phyloP scores from a whole-genome alignment of 2,797 vertebrate species.

The Gymnoscopelus microlampas region DNA sequence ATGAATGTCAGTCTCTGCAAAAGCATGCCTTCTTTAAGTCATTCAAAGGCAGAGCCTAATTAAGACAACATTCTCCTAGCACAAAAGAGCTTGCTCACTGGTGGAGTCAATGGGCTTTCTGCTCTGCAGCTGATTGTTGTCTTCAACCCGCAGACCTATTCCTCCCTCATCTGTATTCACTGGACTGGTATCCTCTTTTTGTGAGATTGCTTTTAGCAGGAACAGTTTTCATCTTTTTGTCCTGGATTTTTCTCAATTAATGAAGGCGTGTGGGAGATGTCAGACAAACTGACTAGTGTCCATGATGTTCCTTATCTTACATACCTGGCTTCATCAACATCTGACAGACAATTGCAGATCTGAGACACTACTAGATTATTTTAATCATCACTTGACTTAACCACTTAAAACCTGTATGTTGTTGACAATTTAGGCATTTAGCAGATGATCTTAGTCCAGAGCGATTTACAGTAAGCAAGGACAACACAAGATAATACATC shows the following conservation, averaged over 20 bases:
- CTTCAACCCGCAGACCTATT: slow-evolving; percentile 44
- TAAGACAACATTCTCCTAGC: slow-evolving; percentile 51
- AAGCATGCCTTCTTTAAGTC: slow-evolving; percentile 46
- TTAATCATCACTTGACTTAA: slow-evolving; percentile 18
- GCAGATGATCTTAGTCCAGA: no score
- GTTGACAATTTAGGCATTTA: no score
- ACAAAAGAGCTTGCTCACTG: slow-evolving; percentile 45
- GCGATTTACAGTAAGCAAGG: no score
- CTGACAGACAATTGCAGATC: slow-evolving; percentile 12
- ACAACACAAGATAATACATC: no score
- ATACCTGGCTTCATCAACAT: no score
- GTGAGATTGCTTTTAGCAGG: no score
- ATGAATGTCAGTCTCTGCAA: slow-evolving; percentile 40
- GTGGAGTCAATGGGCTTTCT: slow-evolving; percentile 46
- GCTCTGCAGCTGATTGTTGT: slow-evolving; percentile 56
- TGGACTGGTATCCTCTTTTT: not conserved
- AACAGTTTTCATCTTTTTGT: no score
- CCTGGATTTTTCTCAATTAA: no score
- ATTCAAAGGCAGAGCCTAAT: slow-evolving; percentile 56
- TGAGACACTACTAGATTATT: slow-evolving; percentile 16
- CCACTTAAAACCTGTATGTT: no score
- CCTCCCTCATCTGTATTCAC: slow-evolving; percentile 61
- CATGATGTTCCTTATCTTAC: no score
- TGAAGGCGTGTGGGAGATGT: no score
- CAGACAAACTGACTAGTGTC: no score